These are phyloP conservation scores for Anoura caudifer DNA, from an alignment of 2,113 vertebrate genomes.

Conservation along the genomic window DNA sequence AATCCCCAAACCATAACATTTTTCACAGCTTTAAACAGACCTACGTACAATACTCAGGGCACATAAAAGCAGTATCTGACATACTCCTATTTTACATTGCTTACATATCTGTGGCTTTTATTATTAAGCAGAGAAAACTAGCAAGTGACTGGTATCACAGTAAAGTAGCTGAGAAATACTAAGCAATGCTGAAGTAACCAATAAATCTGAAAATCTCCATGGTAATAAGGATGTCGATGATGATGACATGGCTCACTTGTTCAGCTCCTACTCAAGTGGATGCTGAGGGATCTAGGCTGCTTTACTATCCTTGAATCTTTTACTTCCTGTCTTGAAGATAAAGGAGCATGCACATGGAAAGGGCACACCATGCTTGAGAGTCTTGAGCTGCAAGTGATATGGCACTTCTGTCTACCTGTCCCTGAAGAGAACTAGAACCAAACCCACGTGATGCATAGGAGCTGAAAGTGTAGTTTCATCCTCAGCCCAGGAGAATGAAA, in stretches of 20 bases:
- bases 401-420: background rate
- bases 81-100: background rate
- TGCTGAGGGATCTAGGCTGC: background rate
- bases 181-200: background rate
- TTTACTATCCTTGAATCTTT: background rate
- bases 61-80: background rate
- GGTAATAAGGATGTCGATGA: background rate
- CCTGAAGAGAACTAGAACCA: background rate
- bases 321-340: background rate
- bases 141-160: background rate
- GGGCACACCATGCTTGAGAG: no score
- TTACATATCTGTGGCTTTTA: background rate
- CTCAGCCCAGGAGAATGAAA: background rate
- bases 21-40: background rate
- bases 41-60: background rate
- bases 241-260: background rate
- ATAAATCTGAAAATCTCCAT: background rate
- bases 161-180: background rate
- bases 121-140: background rate
- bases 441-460: background rate
- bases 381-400: background rate
- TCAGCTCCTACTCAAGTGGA: background rate
- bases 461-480: background rate
- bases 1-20: background rate
- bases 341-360: accelerated